phyloP scores from a whole-genome alignment of 1,140 invertebrate genomes.

The Paralvinella palmiformis region DNA sequence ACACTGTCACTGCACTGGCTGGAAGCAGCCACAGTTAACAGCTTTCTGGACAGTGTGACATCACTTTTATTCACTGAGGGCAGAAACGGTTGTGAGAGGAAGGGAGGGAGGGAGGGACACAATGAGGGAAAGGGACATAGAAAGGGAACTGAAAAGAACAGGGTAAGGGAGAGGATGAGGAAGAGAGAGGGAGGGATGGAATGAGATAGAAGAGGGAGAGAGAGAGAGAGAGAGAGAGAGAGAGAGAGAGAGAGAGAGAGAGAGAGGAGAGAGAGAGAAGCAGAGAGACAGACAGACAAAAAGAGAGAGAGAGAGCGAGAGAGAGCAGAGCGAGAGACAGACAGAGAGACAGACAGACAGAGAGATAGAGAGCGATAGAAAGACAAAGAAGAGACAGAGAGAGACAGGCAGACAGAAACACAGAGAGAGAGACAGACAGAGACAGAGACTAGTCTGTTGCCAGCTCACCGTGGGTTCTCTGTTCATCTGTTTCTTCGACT shows the following conservation, averaged over 20 bases:
- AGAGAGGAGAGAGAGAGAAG: slow-evolving; percentile 1
- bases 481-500: neutral
- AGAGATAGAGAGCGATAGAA: neutral
- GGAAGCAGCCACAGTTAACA: no score
- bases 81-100: neutral
- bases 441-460: neutral
- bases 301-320: neutral
- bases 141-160: neutral
- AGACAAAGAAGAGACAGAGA: neutral
- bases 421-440: neutral
- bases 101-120: neutral
- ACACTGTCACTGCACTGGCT: neutral
- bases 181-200: neutral
- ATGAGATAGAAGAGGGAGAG: neutral
- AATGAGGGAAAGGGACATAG: neutral
- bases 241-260: neutral
- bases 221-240: neutral
- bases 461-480: neutral
- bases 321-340: neutral
- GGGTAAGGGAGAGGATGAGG: neutral
- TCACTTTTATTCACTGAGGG: no score
- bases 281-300: neutral
- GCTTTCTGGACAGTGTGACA: no score
- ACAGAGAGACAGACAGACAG: neutral
- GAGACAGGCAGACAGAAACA: neutral